Evolutionary conservation across 2,113 vertebrate species (phyloP).

Genomic region (Corythornis cristatus): DNA sequence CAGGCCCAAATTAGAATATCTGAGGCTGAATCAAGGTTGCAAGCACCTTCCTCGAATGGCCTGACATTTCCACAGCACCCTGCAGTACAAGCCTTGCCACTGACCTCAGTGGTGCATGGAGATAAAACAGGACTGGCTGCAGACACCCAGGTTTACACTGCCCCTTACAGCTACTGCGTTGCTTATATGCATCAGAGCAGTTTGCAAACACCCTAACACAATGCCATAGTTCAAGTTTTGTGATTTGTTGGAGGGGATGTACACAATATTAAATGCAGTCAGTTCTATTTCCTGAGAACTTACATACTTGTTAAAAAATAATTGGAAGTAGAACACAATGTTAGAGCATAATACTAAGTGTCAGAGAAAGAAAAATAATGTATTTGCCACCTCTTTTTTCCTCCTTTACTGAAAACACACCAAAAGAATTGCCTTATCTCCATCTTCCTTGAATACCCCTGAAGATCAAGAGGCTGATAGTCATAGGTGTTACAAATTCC

Average conservation of each 20-base stretch:
- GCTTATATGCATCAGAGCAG: not conserved
- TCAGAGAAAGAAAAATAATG: not conserved
- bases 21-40: not conserved
- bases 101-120: not conserved
- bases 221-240: not conserved
- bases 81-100: not conserved
- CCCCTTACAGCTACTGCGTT: not conserved
- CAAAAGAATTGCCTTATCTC: constrained; percentile 40
- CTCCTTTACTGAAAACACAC: not conserved
- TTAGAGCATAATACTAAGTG: not conserved
- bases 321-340: not conserved
- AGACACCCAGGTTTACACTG: not conserved
- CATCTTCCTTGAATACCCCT: constrained; percentile 32
- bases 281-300: constrained; percentile 4
- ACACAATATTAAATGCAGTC: not conserved
- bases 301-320: constrained; percentile 7
- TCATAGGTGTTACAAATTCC: constrained; percentile 61
- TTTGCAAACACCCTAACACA: not conserved
- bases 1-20: not conserved
- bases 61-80: not conserved
- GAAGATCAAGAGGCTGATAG: constrained; percentile 63
- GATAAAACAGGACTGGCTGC: not conserved
- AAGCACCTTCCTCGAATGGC: not conserved
- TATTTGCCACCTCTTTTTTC: constrained; percentile 18
- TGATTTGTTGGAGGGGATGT: not conserved